Percentiles rank a stretch among this genome's conserved stretches.
Evolutionary conservation across 2,888 invertebrate genomes (phyloP).

Genomic region (Punctoribates punctum): DNA sequence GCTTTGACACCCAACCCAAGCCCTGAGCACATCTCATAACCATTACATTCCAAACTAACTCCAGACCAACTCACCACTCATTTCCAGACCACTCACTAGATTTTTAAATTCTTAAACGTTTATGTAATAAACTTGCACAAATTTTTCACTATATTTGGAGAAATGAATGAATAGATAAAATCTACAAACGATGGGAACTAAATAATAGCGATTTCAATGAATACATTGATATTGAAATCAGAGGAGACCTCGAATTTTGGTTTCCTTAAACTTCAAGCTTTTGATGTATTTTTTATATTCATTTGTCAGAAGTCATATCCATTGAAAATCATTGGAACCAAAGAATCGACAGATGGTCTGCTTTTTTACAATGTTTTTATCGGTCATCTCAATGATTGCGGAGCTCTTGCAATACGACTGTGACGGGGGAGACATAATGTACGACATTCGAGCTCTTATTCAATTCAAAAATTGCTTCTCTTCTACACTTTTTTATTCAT

Average conservation of each 20-base stretch:
- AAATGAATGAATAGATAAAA: constrained; percentile 3
- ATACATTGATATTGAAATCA: constrained; percentile 1
- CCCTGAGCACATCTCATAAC: too few species aligned
- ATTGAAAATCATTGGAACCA: constrained; percentile 13
- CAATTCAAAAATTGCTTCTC: not conserved
- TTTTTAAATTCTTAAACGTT: not conserved
- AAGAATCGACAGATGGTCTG: constrained; percentile 20
- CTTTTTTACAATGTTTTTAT: constrained; percentile 24
- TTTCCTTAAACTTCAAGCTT: constrained; percentile 15
- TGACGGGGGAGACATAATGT: constrained; percentile 23
- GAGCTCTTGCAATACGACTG: constrained; percentile 1
- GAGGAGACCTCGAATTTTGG: not conserved
- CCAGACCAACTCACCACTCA: too few species aligned
- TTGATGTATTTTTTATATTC: constrained; percentile 18
- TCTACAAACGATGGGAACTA: not conserved
- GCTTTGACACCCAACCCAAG: too few species aligned
- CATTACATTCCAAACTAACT: too few species aligned
- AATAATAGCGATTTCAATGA: not conserved
- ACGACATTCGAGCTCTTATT: constrained; percentile 6
- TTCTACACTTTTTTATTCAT: not conserved
- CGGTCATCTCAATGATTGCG: constrained; percentile 29
- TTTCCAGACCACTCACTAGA: not conserved
- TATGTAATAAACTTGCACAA: too few species aligned
- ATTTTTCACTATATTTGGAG: not conserved
- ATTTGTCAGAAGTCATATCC: constrained; percentile 28